phyloP scores from a whole-genome alignment of 1,140 invertebrate species.

The Latrodectus geometricus region DNA sequence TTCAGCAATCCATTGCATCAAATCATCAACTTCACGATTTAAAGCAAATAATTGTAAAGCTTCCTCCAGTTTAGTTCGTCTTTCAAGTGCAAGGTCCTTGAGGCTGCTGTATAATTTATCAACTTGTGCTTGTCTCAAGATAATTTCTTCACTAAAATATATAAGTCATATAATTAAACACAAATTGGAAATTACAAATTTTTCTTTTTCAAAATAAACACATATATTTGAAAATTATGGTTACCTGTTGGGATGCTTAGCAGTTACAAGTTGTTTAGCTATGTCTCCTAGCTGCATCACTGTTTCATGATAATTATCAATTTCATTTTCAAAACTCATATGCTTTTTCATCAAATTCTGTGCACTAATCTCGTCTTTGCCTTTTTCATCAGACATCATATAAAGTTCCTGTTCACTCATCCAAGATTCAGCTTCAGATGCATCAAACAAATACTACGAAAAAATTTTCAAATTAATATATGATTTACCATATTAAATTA shows the following conservation, averaged over 20 bases:
- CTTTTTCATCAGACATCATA: constrained; percentile 99
- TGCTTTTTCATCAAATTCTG: constrained; percentile 99
- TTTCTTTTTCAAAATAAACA: neutral
- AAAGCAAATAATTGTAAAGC: constrained; percentile 94
- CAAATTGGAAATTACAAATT: neutral
- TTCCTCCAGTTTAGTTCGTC: constrained; percentile 93
- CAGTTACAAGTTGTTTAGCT: constrained; percentile 87
- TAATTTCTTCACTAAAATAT: constrained; percentile 82
- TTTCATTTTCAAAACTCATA: constrained; percentile 91
- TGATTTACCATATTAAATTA: neutral
- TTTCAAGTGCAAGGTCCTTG: constrained; percentile 93
- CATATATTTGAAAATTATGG: neutral
- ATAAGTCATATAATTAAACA: neutral
- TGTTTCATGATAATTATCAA: constrained; percentile 96
- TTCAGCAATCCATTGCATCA: constrained; percentile 99
- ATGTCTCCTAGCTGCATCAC: constrained; percentile 94
- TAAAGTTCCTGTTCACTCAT: constrained; percentile 99
- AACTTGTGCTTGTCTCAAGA: constrained; percentile 95
- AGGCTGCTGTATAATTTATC: constrained; percentile 98
- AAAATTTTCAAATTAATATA: neutral
- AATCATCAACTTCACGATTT: constrained; percentile 95
- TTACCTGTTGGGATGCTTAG: constrained; percentile 79
- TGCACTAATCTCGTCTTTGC: constrained; percentile 98
- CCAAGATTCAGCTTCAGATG: constrained; percentile 98
- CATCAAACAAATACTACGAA: constrained; percentile 92